These are phyloP conservation scores for Alexandromys oeconomus DNA, from an alignment of 2,797 vertebrate species.

Conservation along the genomic window DNA sequence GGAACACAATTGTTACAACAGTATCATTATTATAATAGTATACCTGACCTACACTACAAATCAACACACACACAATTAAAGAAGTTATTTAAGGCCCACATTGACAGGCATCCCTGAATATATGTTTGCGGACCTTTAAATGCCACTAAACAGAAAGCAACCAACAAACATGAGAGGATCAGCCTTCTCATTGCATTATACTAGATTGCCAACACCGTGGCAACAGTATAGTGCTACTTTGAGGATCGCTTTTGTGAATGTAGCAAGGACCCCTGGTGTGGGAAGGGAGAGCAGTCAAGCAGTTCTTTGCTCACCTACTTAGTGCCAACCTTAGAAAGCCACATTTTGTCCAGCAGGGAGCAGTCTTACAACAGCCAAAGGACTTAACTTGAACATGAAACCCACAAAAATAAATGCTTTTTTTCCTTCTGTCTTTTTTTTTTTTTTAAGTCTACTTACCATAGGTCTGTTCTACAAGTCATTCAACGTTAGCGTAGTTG, in stretches of 20 bases:
- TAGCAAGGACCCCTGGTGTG: not conserved
- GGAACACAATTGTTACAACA: constrained; percentile 47
- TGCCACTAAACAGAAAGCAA: not conserved
- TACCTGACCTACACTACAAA: not conserved
- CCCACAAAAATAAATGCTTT: constrained; percentile 41
- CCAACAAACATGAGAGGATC: constrained; percentile 30
- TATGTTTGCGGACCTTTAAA: constrained; percentile 10
- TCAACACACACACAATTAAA: not conserved
- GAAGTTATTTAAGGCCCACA: constrained; percentile 26
- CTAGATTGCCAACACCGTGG: not conserved
- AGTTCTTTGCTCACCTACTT: constrained; percentile 73
- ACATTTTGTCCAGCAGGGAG: constrained; percentile 81
- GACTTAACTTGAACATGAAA: constrained; percentile 57
- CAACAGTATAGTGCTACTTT: not conserved
- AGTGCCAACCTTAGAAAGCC: constrained; percentile 69
- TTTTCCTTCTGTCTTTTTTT: not conserved
- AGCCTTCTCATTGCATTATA: not conserved
- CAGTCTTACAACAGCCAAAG: constrained; percentile 78
- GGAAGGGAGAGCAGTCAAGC: not conserved
- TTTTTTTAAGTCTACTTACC: constrained; percentile 70
- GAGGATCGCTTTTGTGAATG: not conserved
- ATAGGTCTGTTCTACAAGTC: constrained; percentile 61
- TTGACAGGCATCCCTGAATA: not conserved
- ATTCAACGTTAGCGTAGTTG: constrained; percentile 38
- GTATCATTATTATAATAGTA: not conserved